Evolutionary conservation across 2,113 vertebrate species (phyloP).

Genomic region (Nyctibius bracteatus): DNA sequence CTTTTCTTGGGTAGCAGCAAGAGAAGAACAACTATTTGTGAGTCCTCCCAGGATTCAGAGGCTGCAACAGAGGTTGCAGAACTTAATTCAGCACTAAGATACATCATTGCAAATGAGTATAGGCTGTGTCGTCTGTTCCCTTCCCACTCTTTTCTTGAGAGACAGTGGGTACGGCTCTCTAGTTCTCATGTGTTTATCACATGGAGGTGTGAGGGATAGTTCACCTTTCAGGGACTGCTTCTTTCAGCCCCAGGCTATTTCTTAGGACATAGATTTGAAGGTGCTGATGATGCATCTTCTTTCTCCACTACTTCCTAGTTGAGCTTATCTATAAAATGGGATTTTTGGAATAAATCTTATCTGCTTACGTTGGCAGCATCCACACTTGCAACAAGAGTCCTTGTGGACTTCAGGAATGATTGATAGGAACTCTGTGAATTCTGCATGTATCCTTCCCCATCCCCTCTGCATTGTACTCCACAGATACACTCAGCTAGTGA

Average conservation of each 20-base stretch:
- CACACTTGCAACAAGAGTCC: not conserved
- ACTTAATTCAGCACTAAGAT: not conserved
- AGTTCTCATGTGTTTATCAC: not conserved
- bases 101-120: not conserved
- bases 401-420: too few species aligned
- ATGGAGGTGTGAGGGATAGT: not conserved
- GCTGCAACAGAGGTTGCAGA: not conserved
- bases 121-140: not conserved
- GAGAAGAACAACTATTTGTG: not conserved
- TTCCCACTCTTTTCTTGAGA: not conserved
- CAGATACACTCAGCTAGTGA: not conserved
- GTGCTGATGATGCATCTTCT: not conserved
- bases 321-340: not conserved
- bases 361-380: not conserved
- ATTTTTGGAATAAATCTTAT: not conserved
- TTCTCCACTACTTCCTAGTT: not conserved
- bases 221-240: not conserved
- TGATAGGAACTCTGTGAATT: not conserved
- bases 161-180: not conserved
- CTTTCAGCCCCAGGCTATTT: not conserved
- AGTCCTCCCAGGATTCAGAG: not conserved
- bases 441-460: not conserved
- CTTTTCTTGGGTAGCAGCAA: not conserved
- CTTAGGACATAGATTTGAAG: not conserved
- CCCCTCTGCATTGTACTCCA: not conserved